These are phyloP conservation scores for Drosophila sturtevanti DNA, from an alignment of 1,140 invertebrate genomes.

Conservation along the genomic window DNA sequence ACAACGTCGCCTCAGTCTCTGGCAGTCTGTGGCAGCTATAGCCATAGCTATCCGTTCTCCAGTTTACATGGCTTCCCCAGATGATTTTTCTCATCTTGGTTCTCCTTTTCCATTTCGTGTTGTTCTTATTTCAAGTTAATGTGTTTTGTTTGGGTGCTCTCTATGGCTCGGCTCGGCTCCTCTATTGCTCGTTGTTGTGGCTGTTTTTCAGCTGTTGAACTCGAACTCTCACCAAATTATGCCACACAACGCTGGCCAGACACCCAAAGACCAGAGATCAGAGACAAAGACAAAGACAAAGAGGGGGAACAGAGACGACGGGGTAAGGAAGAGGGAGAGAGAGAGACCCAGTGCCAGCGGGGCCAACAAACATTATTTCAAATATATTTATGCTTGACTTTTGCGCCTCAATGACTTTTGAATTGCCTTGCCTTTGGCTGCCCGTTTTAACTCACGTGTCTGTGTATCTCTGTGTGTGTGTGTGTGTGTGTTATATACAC, in stretches of 20 bases:
- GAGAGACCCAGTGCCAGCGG: constrained; percentile 56
- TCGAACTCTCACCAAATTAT: constrained; percentile 80
- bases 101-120: constrained; percentile 34
- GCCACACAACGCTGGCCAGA: constrained; percentile 61
- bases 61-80: constrained; percentile 26
- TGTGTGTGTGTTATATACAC: not conserved
- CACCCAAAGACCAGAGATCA: constrained; percentile 17
- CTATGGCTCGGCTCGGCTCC: not conserved
- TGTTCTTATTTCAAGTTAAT: constrained; percentile 64
- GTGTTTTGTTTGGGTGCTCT: constrained; percentile 20
- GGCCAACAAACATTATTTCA: constrained; percentile 78
- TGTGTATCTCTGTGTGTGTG: not conserved
- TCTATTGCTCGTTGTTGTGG: constrained; percentile 43
- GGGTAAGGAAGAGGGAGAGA: too few species aligned
- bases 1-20: constrained; percentile 39
- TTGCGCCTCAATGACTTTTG: constrained; percentile 81
- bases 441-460: constrained; percentile 55
- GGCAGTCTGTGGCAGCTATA: too few species aligned
- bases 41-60: constrained; percentile 9
- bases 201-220: constrained; percentile 76
- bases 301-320: too few species aligned
- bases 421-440: constrained; percentile 81
- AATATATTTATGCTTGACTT: constrained; percentile 82
- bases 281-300: not conserved
- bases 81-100: constrained; percentile 16